phyloP scores from a whole-genome alignment of 1,140 invertebrate species.

The Drosophila ambigua region DNA sequence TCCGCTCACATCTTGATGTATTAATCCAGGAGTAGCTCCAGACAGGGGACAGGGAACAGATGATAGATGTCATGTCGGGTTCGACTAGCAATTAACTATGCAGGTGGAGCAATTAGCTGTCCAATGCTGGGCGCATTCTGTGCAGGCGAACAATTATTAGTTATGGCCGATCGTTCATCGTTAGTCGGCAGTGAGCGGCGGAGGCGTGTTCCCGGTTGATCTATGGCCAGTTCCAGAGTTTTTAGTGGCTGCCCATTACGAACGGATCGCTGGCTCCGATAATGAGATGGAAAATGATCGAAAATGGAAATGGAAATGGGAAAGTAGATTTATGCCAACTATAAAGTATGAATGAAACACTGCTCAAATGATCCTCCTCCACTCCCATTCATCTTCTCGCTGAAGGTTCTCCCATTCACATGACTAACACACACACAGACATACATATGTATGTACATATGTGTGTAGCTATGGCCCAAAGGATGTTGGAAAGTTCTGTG shows the following conservation, averaged over 20 bases:
- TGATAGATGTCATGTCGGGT: slow-evolving; percentile 59
- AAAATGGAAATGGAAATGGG: no score
- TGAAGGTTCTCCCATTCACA: slow-evolving; percentile 1
- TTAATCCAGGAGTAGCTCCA: slow-evolving; percentile 52
- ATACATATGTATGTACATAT: no score
- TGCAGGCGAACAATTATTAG: slow-evolving; percentile 30
- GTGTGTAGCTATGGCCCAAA: background rate
- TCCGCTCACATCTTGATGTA: slow-evolving; percentile 56
- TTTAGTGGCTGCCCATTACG: slow-evolving; percentile 32
- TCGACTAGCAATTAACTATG: slow-evolving; percentile 54
- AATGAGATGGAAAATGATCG: slow-evolving; percentile 25
- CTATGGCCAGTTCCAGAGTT: slow-evolving; percentile 31
- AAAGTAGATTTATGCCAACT: background rate
- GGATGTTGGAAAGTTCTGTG: slow-evolving; percentile 46
- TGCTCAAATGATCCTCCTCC: no score
- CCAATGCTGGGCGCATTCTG: slow-evolving; percentile 17
- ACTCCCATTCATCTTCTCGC: background rate
- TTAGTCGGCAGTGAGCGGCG: background rate
- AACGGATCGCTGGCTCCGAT: slow-evolving; percentile 22
- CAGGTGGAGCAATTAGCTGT: slow-evolving; percentile 70
- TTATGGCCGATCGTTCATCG: slow-evolving; percentile 54
- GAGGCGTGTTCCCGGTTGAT: slow-evolving; percentile 46
- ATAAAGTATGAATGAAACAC: no score
- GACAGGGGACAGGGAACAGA: slow-evolving; percentile 33
- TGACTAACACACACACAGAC: slow-evolving; percentile 43